Percentiles rank a stretch among this genome's conserved stretches.
Conservation (phyloP, 2,797 vertebrate genomes). For the Dicrostonyx torquatus region DNA sequence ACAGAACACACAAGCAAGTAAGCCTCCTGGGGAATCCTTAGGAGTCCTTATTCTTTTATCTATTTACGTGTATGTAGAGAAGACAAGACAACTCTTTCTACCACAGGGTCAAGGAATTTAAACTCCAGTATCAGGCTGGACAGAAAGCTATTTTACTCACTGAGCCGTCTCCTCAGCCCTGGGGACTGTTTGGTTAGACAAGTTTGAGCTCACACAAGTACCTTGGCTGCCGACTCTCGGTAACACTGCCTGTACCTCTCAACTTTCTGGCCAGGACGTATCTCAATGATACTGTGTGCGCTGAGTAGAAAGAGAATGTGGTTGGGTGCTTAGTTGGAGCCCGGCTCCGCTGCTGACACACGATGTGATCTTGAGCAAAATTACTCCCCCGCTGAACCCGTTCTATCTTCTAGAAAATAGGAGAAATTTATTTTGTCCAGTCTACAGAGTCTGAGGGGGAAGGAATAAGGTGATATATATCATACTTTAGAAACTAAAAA, state of each 20-base stretch:
- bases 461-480: not conserved
- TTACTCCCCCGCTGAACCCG: not conserved
- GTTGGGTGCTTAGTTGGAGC: not conserved
- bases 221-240: not conserved
- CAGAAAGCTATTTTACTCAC: not conserved
- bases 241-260: rapidly evolving
- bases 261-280: not conserved
- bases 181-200: not conserved
- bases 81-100: not conserved
- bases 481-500: constrained; percentile 1
- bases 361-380: not conserved
- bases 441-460: not conserved
- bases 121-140: not conserved
- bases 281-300: not conserved
- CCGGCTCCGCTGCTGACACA: not conserved
- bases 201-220: not conserved
- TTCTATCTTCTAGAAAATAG: constrained; percentile 35
- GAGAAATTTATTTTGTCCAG: not conserved
- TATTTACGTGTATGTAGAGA: not conserved
- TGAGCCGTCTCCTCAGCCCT: not conserved
- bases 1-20: not conserved
- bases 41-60: not conserved
- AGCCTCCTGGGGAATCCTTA: not conserved
- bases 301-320: not conserved
- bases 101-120: not conserved